A percentile compares a stretch with the other conserved stretches of the same genome.
Conservation (phyloP, 2,797 vertebrate species). For the Poecilia picta region DNA sequence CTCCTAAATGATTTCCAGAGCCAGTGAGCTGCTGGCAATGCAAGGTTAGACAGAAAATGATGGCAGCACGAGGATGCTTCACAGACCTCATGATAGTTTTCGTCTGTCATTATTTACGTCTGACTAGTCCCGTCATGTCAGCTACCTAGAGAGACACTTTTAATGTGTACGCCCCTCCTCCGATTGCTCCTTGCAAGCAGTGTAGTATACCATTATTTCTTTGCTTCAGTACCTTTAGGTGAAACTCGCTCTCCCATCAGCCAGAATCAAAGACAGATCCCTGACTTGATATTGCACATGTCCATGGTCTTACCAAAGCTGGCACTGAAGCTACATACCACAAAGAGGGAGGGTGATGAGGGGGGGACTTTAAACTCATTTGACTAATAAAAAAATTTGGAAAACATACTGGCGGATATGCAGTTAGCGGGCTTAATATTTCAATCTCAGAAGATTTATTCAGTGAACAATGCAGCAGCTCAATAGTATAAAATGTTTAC, state of each 20-base stretch:
- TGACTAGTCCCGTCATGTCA: slow-evolving; percentile 99
- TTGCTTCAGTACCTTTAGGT: slow-evolving; percentile 98
- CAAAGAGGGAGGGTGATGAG: slow-evolving; percentile 32
- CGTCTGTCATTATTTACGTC: slow-evolving; percentile 99
- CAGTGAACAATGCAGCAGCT: slow-evolving; percentile 39
- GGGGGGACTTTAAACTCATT: slow-evolving; percentile 70
- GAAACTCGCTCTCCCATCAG: slow-evolving; percentile 90
- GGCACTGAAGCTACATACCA: slow-evolving; percentile 64
- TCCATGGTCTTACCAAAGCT: slow-evolving; percentile 80
- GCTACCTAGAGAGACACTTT: slow-evolving; percentile 94
- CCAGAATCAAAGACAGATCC: slow-evolving; percentile 91
- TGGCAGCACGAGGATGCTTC: slow-evolving; percentile 96
- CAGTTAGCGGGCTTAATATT: slow-evolving; percentile 50
- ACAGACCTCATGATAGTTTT: slow-evolving; percentile 99
- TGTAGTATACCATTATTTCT: slow-evolving; percentile 93
- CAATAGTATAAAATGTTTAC: slow-evolving; percentile 33
- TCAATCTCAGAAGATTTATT: slow-evolving; percentile 44
- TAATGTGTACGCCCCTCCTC: slow-evolving; percentile 87
- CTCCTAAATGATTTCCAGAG: slow-evolving; percentile 95
- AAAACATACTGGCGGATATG: slow-evolving; percentile 31
- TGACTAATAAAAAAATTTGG: slow-evolving; percentile 67
- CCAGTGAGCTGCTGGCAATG: slow-evolving; percentile 92
- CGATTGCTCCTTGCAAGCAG: slow-evolving; percentile 84
- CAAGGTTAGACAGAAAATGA: slow-evolving; percentile 98
- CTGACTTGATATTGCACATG: slow-evolving; percentile 86